Evolutionary conservation across 1,140 invertebrate genomes (phyloP).

Genomic region (Muscidifurax raptorellus): DNA sequence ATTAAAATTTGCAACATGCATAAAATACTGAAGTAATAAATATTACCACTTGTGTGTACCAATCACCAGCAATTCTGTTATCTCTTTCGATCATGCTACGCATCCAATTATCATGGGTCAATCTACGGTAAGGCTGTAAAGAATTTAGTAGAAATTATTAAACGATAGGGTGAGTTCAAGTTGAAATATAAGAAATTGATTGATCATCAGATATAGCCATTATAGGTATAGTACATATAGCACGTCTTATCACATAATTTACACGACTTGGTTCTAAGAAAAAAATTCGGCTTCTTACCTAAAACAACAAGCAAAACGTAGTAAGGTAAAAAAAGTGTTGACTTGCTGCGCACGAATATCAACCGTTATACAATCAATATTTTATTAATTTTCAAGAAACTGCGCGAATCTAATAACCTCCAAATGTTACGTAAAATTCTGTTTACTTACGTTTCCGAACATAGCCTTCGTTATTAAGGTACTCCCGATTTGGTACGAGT

Average conservation of each 20-base stretch:
- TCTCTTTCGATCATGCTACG: conserved; percentile 41
- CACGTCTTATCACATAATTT: too few relatives aligned
- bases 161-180: too few relatives aligned
- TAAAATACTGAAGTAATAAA: conserved; percentile 13
- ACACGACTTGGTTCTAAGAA: too few relatives aligned
- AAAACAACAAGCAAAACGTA: too few relatives aligned
- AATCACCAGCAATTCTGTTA: conserved; percentile 18
- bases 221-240: too few relatives aligned
- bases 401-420: conserved; percentile 11
- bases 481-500: not conserved
- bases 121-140: conserved; percentile 49
- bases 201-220: too few relatives aligned
- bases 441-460: conserved; percentile 50
- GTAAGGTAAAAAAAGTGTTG: too few relatives aligned
- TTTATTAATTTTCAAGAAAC: not conserved
- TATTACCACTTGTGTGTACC: conserved; percentile 47
- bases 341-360: too few relatives aligned
- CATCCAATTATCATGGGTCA: conserved; percentile 12
- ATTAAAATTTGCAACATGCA: too few relatives aligned
- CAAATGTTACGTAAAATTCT: conserved; percentile 30
- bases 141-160: not conserved
- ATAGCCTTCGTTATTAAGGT: not conserved
- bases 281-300: too few relatives aligned
- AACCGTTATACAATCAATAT: too few relatives aligned
- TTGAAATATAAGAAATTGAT: too few relatives aligned